Conservation (phyloP, 2,113 vertebrate genomes). For the Cheirogaleus medius region DNA sequence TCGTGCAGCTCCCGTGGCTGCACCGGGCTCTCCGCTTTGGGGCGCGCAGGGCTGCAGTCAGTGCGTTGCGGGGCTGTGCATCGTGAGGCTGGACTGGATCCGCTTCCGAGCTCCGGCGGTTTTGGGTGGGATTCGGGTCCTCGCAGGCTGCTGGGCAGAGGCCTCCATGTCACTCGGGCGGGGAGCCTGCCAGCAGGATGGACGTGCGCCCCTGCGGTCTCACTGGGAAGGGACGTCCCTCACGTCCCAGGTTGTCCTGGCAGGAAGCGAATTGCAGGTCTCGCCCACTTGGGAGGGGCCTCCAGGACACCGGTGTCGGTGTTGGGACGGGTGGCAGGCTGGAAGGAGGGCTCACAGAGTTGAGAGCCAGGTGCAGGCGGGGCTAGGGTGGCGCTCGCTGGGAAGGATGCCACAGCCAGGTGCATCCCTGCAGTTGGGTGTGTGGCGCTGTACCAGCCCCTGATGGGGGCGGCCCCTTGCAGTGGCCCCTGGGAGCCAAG, state of each 20-base stretch:
- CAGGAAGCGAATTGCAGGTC: neutral
- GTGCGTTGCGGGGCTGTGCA: fast-evolving
- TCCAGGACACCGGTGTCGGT: neutral
- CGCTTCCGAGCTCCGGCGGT: fast-evolving
- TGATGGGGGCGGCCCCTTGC: neutral
- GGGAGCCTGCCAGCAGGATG: neutral
- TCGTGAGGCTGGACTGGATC: fast-evolving
- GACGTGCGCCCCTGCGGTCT: neutral
- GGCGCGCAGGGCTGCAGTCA: neutral
- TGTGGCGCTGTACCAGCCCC: neutral
- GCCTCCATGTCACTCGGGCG: fast-evolving
- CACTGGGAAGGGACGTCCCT: fast-evolving
- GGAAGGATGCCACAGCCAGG: neutral
- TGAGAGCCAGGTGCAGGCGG: neutral
- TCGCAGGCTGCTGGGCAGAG: neutral
- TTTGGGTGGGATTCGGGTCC: neutral
- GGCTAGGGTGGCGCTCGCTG: too few relatives aligned
- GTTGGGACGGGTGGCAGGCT: neutral
- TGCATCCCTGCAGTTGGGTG: neutral
- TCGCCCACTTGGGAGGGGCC: fast-evolving
- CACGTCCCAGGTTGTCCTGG: fast-evolving
- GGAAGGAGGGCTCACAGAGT: fast-evolving
- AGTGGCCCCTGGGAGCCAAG: neutral
- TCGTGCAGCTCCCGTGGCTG: too few relatives aligned
- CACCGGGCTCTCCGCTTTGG: fast-evolving